These are phyloP conservation scores for Celastrina argiolus DNA, from an alignment of 2,888 invertebrate species.

Conservation along the genomic window DNA sequence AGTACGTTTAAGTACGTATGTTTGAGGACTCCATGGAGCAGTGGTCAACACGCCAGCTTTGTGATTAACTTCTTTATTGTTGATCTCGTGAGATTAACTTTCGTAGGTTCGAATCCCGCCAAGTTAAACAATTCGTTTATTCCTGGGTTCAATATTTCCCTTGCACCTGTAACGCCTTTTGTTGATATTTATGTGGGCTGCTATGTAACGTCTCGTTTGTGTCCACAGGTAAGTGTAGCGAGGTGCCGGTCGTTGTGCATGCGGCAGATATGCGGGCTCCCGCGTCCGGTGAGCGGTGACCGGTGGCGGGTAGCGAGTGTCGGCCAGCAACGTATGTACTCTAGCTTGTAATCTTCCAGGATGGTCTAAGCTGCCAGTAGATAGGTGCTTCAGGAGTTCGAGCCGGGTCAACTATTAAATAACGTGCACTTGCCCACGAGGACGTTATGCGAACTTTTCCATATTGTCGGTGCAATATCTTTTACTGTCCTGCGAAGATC, in stretches of 20 bases:
- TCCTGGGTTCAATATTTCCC: not conserved
- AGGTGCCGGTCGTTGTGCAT: conserved; percentile 25
- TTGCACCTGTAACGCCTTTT: conserved; percentile 6
- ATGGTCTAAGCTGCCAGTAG: not conserved
- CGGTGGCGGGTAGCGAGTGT: conserved; percentile 39
- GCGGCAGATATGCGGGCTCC: conserved; percentile 27
- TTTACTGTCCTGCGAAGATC: no score
- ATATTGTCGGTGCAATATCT: not conserved
- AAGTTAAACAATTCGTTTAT: not conserved
- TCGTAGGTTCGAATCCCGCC: not conserved
- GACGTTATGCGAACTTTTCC: not conserved
- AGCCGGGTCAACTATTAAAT: not conserved
- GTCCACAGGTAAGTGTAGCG: conserved; percentile 37
- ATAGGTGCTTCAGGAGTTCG: not conserved
- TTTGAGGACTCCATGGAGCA: no score
- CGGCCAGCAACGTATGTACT: conserved; percentile 29
- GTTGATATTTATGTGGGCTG: not conserved
- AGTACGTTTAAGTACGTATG: no score
- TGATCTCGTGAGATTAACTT: not conserved
- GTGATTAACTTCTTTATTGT: no score
- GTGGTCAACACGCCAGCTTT: no score
- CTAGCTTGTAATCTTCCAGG: not conserved
- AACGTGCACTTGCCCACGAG: not conserved
- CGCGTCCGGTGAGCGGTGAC: conserved; percentile 32
- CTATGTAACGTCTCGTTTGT: conserved; percentile 17